A percentile compares a stretch with the other conserved stretches of the same genome.
Evolutionary conservation across 2,888 invertebrate genomes (phyloP).

Genomic region (Hemithea aestivaria): DNA sequence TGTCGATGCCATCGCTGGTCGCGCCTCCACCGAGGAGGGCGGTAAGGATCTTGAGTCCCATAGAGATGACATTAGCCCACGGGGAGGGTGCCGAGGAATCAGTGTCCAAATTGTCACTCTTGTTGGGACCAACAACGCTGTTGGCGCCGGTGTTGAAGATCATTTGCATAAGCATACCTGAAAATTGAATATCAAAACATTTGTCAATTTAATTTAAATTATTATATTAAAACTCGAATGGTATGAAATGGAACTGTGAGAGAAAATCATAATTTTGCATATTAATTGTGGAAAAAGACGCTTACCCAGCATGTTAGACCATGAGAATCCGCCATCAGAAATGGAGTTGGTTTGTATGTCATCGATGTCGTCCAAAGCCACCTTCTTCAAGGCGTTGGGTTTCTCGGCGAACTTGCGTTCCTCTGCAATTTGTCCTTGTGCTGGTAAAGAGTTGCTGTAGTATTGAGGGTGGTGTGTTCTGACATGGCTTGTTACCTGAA

Average conservation of each 20-base stretch:
- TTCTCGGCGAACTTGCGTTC: slow-evolving; percentile 93
- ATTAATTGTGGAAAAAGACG: too few relatives aligned
- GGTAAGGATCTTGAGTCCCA: slow-evolving; percentile 91
- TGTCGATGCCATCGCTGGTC: slow-evolving; percentile 90
- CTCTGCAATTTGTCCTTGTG: slow-evolving; percentile 64
- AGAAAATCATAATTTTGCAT: too few relatives aligned
- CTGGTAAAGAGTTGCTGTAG: slow-evolving; percentile 67
- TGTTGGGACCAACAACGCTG: slow-evolving; percentile 83
- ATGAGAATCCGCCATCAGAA: slow-evolving; percentile 88
- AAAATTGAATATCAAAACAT: slow-evolving; percentile 3
- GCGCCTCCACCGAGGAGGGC: slow-evolving; percentile 89
- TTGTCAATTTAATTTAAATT: not conserved
- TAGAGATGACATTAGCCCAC: slow-evolving; percentile 92
- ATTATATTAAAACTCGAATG: too few relatives aligned
- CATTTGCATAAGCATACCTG: slow-evolving; percentile 90
- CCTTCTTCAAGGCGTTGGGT: slow-evolving; percentile 93
- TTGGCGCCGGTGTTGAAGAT: slow-evolving; percentile 83
- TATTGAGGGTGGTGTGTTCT: slow-evolving; percentile 70
- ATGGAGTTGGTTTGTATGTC: slow-evolving; percentile 90
- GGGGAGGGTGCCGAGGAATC: slow-evolving; percentile 86
- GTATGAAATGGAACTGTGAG: too few relatives aligned
- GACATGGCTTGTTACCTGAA: slow-evolving; percentile 69
- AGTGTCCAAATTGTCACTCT: slow-evolving; percentile 87
- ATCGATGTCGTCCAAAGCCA: slow-evolving; percentile 88
- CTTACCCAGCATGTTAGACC: slow-evolving; percentile 90